Percentiles rank a stretch among this genome's conserved stretches.
phyloP scores from a whole-genome alignment of 2,888 invertebrate species.

The Tricholauxania praeusta region DNA sequence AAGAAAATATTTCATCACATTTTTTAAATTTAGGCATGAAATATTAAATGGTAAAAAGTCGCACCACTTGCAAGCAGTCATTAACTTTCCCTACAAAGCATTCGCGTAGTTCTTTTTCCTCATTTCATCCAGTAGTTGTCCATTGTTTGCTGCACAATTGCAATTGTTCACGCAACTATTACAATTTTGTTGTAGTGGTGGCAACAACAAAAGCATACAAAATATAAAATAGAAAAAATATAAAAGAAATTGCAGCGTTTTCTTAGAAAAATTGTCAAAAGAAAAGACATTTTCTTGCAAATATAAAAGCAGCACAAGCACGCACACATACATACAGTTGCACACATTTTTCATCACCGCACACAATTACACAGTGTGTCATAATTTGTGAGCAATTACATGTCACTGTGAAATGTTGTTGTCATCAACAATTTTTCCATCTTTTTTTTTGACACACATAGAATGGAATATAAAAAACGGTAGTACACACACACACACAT shows the following conservation, averaged over 20 bases:
- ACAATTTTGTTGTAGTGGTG: neutral
- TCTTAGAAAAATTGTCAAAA: neutral
- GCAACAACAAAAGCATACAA: neutral
- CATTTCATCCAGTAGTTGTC: too few species aligned
- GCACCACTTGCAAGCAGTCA: too few species aligned
- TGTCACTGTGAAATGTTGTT: constrained; percentile 52
- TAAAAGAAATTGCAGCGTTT: neutral
- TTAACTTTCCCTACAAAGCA: too few species aligned
- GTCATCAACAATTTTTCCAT: constrained; percentile 25
- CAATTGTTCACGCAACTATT: constrained; percentile 1
- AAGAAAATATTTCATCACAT: too few species aligned
- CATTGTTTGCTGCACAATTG: constrained; percentile 2
- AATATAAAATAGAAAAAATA: neutral
- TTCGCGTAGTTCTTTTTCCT: too few species aligned
- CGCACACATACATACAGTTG: neutral
- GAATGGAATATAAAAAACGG: neutral
- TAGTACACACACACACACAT: neutral
- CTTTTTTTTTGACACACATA: constrained; percentile 20
- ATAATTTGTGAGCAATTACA: constrained; percentile 58
- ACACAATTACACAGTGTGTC: constrained; percentile 48
- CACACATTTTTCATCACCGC: constrained; percentile 18
- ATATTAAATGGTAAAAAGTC: too few species aligned
- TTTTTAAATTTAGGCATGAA: too few species aligned
- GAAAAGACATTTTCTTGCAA: neutral
- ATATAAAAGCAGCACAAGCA: neutral